Conservation (phyloP, 1,140 invertebrate genomes). For the Penaeus chinensis region DNA sequence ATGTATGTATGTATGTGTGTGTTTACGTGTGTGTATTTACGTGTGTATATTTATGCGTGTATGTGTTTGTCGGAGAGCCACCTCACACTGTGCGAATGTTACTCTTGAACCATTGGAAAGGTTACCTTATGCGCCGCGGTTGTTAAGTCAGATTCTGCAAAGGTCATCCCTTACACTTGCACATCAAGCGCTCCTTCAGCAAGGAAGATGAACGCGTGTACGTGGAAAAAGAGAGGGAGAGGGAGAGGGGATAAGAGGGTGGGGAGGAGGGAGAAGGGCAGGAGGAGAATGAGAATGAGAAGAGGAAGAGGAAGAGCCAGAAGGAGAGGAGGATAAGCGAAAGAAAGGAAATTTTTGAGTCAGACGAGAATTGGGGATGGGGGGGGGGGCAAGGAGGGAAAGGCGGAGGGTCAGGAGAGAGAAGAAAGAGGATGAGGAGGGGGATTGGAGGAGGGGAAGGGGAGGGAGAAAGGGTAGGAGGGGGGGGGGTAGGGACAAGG, state of each 20-base stretch:
- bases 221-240: neutral
- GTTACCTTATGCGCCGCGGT: no score
- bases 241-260: neutral
- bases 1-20: no score
- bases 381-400: neutral
- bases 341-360: neutral
- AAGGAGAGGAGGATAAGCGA: neutral
- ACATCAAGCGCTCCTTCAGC: no score
- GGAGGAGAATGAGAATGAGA: neutral
- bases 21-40: no score
- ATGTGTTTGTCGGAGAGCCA: no score
- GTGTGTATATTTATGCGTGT: no score
- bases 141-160: no score
- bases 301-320: neutral
- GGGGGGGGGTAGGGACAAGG: neutral
- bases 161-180: no score
- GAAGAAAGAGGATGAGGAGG: neutral
- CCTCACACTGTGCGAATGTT: no score
- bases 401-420: neutral
- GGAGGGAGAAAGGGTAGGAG: neutral
- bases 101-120: no score
- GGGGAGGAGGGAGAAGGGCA: no score
- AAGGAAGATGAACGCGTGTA: conserved; percentile 1
- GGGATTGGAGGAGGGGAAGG: neutral
- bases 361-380: no score